phyloP scores from a whole-genome alignment of 37 sponge, comb jelly and placozoan genomes.

The Axinella damicornis region DNA sequence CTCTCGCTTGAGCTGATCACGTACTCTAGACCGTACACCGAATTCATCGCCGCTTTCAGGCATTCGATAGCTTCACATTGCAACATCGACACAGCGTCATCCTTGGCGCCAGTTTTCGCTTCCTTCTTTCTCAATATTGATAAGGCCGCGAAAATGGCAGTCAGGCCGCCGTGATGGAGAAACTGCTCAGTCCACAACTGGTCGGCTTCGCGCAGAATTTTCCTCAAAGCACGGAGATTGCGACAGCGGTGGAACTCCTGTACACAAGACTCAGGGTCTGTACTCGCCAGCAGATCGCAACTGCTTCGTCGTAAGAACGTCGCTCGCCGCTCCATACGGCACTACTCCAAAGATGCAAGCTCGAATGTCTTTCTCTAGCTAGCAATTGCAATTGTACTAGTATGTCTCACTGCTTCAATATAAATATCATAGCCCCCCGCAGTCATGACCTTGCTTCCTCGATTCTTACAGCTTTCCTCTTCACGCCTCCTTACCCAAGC shows the following conservation, averaged over 20 bases:
- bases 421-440: no score
- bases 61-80: slow-evolving; percentile 12
- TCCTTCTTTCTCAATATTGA: neutral
- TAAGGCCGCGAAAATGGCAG: neutral
- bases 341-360: no score
- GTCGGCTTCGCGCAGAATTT: neutral
- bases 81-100: neutral
- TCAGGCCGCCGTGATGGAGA: neutral
- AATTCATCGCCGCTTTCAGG: neutral
- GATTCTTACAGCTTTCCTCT: no score
- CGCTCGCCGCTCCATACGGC: no score
- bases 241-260: neutral
- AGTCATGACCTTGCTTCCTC: no score
- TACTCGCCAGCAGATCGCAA: no score
- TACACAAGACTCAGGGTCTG: slow-evolving; percentile 2
- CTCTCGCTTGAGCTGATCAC: neutral
- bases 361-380: no score
- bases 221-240: neutral
- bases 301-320: no score
- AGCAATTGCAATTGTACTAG: no score
- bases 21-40: neutral
- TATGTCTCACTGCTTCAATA: no score
- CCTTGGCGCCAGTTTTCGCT: neutral
- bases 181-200: neutral
- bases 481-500: no score